Evolutionary conservation across 2,113 vertebrate species (phyloP).

Genomic region (Gavia stellata): DNA sequence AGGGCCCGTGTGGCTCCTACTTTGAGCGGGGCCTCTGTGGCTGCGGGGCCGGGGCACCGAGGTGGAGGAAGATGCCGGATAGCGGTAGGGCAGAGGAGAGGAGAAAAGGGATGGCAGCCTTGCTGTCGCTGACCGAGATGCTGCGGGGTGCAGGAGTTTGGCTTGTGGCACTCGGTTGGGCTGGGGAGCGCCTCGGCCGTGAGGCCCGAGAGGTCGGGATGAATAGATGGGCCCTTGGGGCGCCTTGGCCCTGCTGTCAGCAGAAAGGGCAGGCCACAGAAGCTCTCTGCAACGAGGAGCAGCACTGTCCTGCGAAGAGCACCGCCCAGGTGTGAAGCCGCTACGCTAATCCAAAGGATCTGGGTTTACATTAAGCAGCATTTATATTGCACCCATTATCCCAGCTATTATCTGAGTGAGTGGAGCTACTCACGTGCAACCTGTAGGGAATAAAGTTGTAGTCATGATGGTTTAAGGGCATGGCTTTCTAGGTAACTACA

Average conservation of each 20-base stretch:
- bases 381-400: neutral
- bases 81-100: neutral
- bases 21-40: neutral
- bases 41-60: too few species aligned
- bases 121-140: neutral
- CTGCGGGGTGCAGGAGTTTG: neutral
- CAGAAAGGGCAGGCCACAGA: neutral
- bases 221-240: neutral
- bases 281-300: neutral
- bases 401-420: neutral
- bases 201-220: neutral
- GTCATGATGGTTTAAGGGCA: neutral
- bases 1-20: too few species aligned
- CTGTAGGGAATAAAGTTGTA: neutral
- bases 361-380: neutral
- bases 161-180: rapidly evolving
- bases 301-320: rapidly evolving
- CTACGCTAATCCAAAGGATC: rapidly evolving
- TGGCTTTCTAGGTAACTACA: neutral
- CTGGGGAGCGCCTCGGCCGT: neutral
- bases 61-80: neutral
- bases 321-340: rapidly evolving
- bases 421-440: neutral
- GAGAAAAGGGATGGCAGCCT: too few species aligned
- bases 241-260: neutral